Conservation (phyloP, 2,797 vertebrate genomes). For the Sternotherus odoratus region DNA sequence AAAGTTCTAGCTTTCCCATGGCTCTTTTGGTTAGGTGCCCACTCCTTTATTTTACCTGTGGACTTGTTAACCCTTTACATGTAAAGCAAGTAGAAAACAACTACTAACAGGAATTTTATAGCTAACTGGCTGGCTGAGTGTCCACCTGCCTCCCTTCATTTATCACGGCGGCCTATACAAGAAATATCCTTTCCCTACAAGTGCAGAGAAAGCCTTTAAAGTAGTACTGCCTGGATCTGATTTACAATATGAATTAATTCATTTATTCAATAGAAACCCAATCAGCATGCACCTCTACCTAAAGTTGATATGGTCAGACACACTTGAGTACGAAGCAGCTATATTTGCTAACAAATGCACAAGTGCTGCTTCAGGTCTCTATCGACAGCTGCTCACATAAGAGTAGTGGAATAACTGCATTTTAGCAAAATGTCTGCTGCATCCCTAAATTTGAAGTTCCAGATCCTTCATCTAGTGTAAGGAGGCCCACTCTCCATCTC, state of each 20-base stretch:
- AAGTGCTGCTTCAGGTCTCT: not conserved
- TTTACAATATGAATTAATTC: not conserved
- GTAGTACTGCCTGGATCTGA: not conserved
- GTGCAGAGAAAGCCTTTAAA: not conserved
- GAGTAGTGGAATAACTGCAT: not conserved
- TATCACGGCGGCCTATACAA: not conserved
- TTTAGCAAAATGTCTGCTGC: not conserved
- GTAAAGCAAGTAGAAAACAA: too few species aligned
- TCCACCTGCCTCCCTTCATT: too few species aligned
- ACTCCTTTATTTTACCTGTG: too few species aligned
- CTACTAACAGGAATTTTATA: too few species aligned
- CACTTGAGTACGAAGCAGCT: not conserved
- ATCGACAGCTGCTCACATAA: not conserved
- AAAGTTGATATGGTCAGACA: not conserved
- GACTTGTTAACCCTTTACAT: too few species aligned
- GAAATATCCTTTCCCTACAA: not conserved
- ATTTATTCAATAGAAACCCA: not conserved
- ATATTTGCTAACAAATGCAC: not conserved
- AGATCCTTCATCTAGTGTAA: not conserved
- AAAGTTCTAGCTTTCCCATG: too few species aligned
- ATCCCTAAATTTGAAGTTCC: not conserved
- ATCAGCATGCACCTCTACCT: not conserved
- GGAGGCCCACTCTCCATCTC: not conserved
- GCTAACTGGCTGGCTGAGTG: too few species aligned
- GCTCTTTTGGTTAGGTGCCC: too few species aligned